Evolutionary conservation across 2,113 vertebrate genomes (phyloP).

Genomic region (Regulus satrapa): DNA sequence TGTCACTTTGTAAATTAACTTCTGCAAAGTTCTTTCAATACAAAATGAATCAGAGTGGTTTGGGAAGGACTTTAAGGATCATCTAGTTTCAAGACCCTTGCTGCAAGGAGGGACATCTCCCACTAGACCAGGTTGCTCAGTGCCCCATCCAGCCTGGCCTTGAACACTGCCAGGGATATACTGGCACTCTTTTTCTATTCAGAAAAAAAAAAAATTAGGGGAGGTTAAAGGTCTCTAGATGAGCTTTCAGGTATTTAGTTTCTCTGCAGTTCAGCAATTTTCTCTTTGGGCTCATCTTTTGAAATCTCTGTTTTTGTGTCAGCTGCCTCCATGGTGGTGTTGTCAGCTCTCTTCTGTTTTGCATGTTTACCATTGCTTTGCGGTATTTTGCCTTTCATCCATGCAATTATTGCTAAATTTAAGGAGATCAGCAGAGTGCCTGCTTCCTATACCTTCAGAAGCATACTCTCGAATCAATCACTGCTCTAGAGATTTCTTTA

Average conservation of each 20-base stretch:
- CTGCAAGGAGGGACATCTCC: not conserved
- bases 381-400: not conserved
- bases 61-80: not conserved
- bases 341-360: not conserved
- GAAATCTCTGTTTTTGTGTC: not conserved
- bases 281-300: not conserved
- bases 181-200: not conserved
- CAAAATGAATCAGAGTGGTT: not conserved
- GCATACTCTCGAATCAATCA: not conserved
- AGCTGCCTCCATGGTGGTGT: not conserved
- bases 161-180: not conserved
- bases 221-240: not conserved
- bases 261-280: not conserved
- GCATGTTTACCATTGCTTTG: not conserved
- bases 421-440: not conserved
- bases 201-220: not conserved
- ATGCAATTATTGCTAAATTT: not conserved
- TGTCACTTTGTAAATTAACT: not conserved
- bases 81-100: not conserved
- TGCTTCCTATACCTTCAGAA: not conserved
- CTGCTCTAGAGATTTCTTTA: not conserved
- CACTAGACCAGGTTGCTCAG: not conserved
- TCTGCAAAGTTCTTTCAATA: not conserved
- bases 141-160: not conserved
- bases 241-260: not conserved